Evolutionary conservation across 1,140 invertebrate genomes (phyloP).

Genomic region (Eupeodes corollae): DNA sequence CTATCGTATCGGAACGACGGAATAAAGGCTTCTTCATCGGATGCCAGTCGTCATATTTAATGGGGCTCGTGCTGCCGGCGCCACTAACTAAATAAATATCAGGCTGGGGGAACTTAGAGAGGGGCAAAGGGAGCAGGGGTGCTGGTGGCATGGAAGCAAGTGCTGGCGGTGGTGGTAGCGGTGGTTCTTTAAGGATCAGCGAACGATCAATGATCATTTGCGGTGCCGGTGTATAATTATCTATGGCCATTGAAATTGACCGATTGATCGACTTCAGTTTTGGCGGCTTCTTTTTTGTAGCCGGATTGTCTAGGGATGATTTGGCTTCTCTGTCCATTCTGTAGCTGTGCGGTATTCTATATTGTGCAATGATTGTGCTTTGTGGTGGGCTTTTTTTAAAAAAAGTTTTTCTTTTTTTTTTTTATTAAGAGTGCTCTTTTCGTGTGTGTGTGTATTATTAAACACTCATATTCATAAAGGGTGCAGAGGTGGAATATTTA

Average conservation of each 20-base stretch:
- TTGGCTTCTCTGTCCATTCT: conserved; percentile 10
- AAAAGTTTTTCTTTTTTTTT: not conserved
- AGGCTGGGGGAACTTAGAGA: conserved; percentile 19
- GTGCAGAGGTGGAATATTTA: no score
- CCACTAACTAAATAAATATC: conserved; percentile 36
- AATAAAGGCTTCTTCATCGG: conserved; percentile 33
- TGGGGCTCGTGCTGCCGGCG: conserved; percentile 33
- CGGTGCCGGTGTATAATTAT: conserved; percentile 29
- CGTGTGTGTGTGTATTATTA: no score
- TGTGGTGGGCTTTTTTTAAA: not conserved
- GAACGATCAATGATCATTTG: conserved; percentile 16
- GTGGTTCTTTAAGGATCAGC: conserved; percentile 32
- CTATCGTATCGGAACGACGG: conserved; percentile 35
- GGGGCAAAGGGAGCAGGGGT: conserved; percentile 1
- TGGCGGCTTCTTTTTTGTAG: conserved; percentile 35
- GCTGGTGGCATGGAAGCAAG: conserved; percentile 22
- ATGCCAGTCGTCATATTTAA: conserved; percentile 32
- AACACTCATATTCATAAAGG: no score
- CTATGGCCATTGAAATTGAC: conserved; percentile 35
- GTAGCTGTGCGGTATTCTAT: no score
- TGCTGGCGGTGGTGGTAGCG: conserved; percentile 28
- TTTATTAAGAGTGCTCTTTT: no score
- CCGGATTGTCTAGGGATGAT: conserved; percentile 34
- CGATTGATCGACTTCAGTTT: conserved; percentile 36
- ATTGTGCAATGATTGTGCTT: not conserved